Evolutionary conservation across 2,113 vertebrate species (phyloP).

Genomic region (Danio rerio): DNA sequence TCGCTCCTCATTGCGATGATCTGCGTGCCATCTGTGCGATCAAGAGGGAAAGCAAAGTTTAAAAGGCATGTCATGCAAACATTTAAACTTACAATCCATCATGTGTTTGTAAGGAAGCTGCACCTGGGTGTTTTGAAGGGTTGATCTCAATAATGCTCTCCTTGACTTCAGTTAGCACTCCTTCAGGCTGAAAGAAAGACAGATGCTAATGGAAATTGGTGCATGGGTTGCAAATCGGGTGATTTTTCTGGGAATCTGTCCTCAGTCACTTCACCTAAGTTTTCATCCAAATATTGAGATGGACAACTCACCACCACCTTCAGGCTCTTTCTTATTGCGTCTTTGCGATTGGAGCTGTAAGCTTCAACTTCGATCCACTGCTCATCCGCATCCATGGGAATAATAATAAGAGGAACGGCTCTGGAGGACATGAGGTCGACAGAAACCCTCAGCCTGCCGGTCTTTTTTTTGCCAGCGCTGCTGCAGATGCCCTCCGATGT

Average conservation of each 20-base stretch:
- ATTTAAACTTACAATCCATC: background rate
- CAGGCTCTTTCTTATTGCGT: slow-evolving; percentile 42
- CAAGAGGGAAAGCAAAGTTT: background rate
- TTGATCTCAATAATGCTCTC: slow-evolving; percentile 39
- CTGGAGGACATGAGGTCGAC: slow-evolving; percentile 64
- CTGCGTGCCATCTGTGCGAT: slow-evolving; percentile 41
- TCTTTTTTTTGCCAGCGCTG: slow-evolving; percentile 71
- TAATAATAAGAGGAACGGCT: slow-evolving; percentile 73
- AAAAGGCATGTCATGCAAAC: background rate
- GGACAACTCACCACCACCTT: slow-evolving; percentile 59
- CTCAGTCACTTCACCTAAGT: too few relatives aligned
- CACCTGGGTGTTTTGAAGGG: slow-evolving; percentile 43
- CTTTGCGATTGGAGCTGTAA: background rate
- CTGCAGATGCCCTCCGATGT: slow-evolving; percentile 80
- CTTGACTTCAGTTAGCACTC: slow-evolving; percentile 29
- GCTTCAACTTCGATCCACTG: slow-evolving; percentile 71
- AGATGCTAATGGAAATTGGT: background rate
- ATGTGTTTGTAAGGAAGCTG: background rate
- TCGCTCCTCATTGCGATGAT: slow-evolving; percentile 27
- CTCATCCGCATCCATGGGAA: slow-evolving; percentile 73
- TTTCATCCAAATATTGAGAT: background rate
- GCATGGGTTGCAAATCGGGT: background rate
- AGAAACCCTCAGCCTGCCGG: slow-evolving; percentile 50
- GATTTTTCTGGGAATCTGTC: too few relatives aligned
- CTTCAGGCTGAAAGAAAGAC: slow-evolving; percentile 36